phyloP scores from a whole-genome alignment of 1,140 invertebrate genomes.

The Ceratina calcarata region DNA sequence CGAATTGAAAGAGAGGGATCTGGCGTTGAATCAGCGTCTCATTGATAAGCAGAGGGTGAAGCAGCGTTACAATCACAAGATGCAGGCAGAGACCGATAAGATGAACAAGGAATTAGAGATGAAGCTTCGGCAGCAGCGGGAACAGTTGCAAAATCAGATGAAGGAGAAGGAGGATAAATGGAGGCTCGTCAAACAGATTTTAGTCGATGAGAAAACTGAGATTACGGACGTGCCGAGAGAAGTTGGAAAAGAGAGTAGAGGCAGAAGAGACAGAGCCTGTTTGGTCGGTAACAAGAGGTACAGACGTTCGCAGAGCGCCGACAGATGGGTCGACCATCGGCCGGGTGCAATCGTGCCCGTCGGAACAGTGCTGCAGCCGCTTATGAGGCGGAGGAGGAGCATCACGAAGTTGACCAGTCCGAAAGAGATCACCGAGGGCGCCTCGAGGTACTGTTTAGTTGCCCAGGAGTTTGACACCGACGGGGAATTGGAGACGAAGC shows the following conservation, averaged over 20 bases:
- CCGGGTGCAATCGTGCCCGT: conserved; percentile 86
- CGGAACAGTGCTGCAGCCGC: conserved; percentile 94
- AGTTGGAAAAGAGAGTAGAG: too few relatives aligned
- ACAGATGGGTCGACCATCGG: conserved; percentile 95
- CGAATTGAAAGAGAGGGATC: conserved; percentile 84
- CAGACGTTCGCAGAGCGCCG: conserved; percentile 89
- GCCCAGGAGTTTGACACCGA: conserved; percentile 94
- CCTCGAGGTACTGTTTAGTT: conserved; percentile 94
- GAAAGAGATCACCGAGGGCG: conserved; percentile 81
- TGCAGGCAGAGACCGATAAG: conserved; percentile 86
- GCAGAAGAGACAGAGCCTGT: too few relatives aligned
- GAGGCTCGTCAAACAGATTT: conserved; percentile 79
- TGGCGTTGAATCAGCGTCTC: conserved; percentile 85
- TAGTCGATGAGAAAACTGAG: conserved; percentile 73
- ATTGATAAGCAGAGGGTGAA: conserved; percentile 89
- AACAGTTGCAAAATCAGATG: conserved; percentile 82
- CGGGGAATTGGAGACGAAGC: conserved; percentile 94
- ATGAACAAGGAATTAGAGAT: conserved; percentile 84
- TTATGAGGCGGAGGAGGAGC: conserved; percentile 90
- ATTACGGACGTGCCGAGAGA: conserved; percentile 61
- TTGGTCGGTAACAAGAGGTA: conserved; percentile 78
- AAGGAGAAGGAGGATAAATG: conserved; percentile 81
- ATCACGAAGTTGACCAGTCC: conserved; percentile 88
- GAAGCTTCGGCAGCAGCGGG: conserved; percentile 85
- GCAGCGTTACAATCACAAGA: conserved; percentile 86